These are phyloP conservation scores for Lepidocyrtinus sp. DNA, from an alignment of 2,888 invertebrate genomes.

Conservation along the genomic window DNA sequence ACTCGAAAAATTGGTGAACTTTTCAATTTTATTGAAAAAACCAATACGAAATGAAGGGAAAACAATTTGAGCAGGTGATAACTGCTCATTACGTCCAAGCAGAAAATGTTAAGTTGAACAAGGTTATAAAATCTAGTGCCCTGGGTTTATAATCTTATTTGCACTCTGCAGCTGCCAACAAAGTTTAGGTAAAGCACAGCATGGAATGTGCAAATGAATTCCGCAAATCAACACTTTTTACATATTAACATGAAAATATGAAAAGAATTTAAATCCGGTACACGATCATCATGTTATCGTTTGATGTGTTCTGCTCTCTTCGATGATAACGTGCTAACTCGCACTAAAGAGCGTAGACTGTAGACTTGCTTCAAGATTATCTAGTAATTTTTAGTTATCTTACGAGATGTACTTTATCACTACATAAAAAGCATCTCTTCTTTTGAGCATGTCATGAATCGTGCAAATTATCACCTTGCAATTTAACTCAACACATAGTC, in stretches of 20 bases:
- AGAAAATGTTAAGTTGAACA: too few relatives aligned
- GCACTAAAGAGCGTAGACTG: neutral
- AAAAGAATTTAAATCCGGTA: slow-evolving; percentile 55
- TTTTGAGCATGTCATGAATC: too few relatives aligned
- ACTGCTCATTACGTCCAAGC: slow-evolving; percentile 1
- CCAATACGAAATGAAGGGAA: neutral
- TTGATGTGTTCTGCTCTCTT: too few relatives aligned
- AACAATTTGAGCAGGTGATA: neutral
- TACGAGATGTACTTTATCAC: too few relatives aligned
- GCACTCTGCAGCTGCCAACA: too few relatives aligned
- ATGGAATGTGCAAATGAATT: slow-evolving; percentile 51
- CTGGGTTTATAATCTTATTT: too few relatives aligned
- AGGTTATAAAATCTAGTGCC: too few relatives aligned
- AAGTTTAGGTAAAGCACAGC: slow-evolving; percentile 23
- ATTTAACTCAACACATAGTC: too few relatives aligned
- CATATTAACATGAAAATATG: neutral
- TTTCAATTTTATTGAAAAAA: slow-evolving; percentile 5
- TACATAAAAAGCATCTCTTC: too few relatives aligned
- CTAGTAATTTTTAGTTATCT: too few relatives aligned
- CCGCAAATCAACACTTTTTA: slow-evolving; percentile 34
- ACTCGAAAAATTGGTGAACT: too few relatives aligned
- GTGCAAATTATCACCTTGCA: slow-evolving; percentile 30
- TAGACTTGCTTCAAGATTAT: too few relatives aligned
- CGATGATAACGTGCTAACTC: neutral
- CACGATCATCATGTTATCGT: slow-evolving; percentile 33